Evolutionary conservation across 2,113 vertebrate genomes (phyloP).

Genomic region (Callaeas wilsoni): DNA sequence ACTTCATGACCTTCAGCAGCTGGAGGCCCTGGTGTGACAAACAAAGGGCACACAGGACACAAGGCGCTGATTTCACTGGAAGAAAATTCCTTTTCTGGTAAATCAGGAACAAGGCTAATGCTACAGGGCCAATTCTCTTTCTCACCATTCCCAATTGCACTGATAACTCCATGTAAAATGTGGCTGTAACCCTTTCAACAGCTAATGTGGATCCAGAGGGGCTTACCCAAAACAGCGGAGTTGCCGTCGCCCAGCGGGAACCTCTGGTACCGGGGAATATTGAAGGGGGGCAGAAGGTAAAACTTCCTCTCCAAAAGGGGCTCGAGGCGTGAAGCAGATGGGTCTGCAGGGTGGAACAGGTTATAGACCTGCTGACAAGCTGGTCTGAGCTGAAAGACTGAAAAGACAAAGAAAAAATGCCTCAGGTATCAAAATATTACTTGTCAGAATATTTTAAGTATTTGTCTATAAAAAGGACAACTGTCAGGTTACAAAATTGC

Average conservation of each 20-base stretch:
- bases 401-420: not conserved
- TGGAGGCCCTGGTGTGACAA: not conserved
- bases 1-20: not conserved
- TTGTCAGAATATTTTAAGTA: not conserved
- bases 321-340: conserved; percentile 93
- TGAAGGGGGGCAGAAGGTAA: conserved; percentile 88
- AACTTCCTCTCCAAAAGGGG: conserved; percentile 93
- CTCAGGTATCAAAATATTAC: not conserved
- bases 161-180: not conserved
- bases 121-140: not conserved
- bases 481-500: not conserved
- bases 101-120: not conserved
- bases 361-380: conserved; percentile 98
- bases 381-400: conserved; percentile 85
- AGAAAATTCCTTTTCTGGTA: not conserved
- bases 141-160: not conserved
- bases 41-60: not conserved
- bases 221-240: conserved; percentile 86
- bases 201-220: not conserved
- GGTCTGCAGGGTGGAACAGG: conserved; percentile 96
- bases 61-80: not conserved
- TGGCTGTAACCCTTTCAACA: not conserved
- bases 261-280: conserved; percentile 92
- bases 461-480: not conserved
- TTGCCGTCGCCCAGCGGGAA: conserved; percentile 93